Evolutionary conservation across 2,888 invertebrate species (phyloP).

Genomic region (Melinaea marsaeus): DNA sequence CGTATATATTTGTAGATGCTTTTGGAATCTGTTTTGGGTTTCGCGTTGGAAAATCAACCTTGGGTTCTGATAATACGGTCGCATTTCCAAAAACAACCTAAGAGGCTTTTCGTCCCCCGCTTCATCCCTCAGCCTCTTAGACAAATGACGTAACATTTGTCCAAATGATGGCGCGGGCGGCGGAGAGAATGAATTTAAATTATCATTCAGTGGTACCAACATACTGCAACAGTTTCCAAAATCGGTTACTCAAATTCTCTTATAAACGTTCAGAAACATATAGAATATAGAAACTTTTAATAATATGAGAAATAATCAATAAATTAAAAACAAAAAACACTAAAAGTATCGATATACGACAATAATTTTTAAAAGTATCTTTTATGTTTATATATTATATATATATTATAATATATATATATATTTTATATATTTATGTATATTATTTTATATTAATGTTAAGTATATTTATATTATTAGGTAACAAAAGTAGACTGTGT

Average conservation of each 20-base stretch:
- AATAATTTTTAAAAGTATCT: no score
- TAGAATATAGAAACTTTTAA: not conserved
- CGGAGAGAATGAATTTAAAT: conserved; percentile 80
- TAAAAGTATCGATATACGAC: no score
- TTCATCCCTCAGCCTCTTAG: conserved; percentile 62
- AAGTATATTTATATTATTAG: no score
- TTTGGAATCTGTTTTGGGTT: conserved; percentile 59
- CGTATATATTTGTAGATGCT: conserved; percentile 54
- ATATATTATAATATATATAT: no score
- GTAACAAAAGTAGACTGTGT: no score
- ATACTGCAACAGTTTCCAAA: conserved; percentile 67
- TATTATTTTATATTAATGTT: no score
- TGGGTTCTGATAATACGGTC: conserved; percentile 41
- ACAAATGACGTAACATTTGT: conserved; percentile 78
- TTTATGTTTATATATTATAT: no score
- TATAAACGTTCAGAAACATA: conserved; percentile 11
- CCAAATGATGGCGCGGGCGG: conserved; percentile 80
- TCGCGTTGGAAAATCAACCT: conserved; percentile 45
- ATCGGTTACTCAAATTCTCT: conserved; percentile 54
- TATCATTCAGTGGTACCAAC: conserved; percentile 78
- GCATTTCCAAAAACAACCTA: conserved; percentile 39
- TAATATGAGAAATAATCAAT: no score
- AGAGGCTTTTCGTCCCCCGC: conserved; percentile 48
- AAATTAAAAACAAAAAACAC: no score
- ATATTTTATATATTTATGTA: no score